These are phyloP conservation scores for Drosophila ochracea DNA, from an alignment of 2,888 invertebrate species.

Conservation along the genomic window DNA sequence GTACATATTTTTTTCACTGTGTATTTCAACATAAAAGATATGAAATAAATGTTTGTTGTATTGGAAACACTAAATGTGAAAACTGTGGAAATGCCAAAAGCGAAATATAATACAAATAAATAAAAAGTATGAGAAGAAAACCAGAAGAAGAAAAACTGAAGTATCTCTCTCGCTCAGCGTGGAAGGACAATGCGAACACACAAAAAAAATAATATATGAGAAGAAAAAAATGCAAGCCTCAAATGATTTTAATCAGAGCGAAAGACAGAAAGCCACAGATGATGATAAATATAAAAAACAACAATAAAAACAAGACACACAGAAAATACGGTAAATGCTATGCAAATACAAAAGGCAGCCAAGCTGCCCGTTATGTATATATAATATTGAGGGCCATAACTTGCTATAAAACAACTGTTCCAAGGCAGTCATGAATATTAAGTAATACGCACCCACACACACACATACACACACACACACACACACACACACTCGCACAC, in stretches of 20 bases:
- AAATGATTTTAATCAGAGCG: conserved; percentile 68
- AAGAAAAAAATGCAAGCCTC: conserved; percentile 50
- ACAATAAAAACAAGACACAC: conserved; percentile 10
- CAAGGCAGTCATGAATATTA: conserved; percentile 62
- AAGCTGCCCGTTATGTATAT: conserved; percentile 54
- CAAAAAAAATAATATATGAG: neutral
- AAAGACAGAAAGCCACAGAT: conserved; percentile 36
- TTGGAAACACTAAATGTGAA: conserved; percentile 36
- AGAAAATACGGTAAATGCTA: conserved; percentile 34
- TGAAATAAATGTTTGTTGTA: conserved; percentile 20
- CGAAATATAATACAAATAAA: conserved; percentile 56
- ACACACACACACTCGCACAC: conserved; percentile 1
- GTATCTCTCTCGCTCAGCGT: neutral
- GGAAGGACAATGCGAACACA: conserved; percentile 43
- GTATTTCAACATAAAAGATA: conserved; percentile 49
- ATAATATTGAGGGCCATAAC: conserved; percentile 56
- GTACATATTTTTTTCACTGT: conserved; percentile 5
- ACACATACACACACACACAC: conserved; percentile 9
- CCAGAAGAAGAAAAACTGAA: neutral
- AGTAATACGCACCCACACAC: conserved; percentile 32
- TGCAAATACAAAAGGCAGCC: conserved; percentile 62
- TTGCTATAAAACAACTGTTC: conserved; percentile 54
- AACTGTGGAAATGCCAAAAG: conserved; percentile 48
- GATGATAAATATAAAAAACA: conserved; percentile 18
- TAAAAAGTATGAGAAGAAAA: conserved; percentile 17